Percentiles rank a stretch among this genome's conserved stretches.
Conservation (phyloP, 2,113 vertebrate genomes). For the Limanda limanda region DNA sequence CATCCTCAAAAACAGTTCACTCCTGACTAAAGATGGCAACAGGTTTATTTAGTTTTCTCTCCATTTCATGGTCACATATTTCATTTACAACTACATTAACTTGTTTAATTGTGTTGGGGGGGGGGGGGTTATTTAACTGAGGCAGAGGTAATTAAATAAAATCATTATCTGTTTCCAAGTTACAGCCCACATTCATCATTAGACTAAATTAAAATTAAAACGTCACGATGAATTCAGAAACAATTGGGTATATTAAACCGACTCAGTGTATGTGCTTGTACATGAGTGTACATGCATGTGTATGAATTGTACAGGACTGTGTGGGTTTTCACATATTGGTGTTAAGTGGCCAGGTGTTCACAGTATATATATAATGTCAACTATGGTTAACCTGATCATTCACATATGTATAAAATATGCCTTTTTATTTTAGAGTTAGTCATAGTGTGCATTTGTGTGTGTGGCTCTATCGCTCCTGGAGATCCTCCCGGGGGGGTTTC, state of each 20-base stretch:
- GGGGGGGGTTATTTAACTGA: background rate
- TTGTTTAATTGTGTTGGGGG: background rate
- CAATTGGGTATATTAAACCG: background rate
- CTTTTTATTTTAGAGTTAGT: constrained; percentile 6
- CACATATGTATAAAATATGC: background rate
- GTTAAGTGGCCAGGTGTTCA: too few species aligned
- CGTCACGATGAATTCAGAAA: background rate
- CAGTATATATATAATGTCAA: too few species aligned
- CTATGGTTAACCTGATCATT: background rate
- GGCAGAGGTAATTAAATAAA: background rate
- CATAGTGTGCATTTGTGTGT: constrained; percentile 17
- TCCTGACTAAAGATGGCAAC: too few species aligned
- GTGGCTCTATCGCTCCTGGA: constrained; percentile 27
- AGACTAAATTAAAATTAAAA: background rate
- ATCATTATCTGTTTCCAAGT: too few species aligned
- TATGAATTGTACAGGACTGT: background rate
- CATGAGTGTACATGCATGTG: background rate
- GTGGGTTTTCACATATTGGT: background rate
- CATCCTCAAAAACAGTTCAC: too few species aligned
- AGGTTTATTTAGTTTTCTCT: background rate
- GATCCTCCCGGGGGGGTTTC: constrained; percentile 50
- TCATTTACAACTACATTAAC: background rate
- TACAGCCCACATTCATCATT: too few species aligned
- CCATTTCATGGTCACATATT: background rate
- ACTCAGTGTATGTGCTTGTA: background rate